A percentile compares a stretch with the other conserved stretches of the same genome.
Conservation (phyloP, 2,797 vertebrate species). For the Neostethus bicornis region DNA sequence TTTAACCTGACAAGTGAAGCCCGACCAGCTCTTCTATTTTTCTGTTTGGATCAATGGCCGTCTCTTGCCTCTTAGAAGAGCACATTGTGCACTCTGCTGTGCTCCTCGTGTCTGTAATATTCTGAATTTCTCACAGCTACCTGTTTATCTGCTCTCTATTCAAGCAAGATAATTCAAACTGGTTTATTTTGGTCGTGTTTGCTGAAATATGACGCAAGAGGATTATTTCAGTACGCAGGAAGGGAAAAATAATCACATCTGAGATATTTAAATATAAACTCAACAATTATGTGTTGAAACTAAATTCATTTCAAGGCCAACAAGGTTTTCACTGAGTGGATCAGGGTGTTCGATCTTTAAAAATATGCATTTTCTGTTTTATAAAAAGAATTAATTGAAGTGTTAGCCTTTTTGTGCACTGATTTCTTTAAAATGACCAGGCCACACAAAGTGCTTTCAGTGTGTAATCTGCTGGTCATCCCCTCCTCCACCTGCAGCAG, state of each 20-base stretch:
- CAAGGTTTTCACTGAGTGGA: background rate
- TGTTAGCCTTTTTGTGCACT: constrained; percentile 12
- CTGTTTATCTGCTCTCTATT: constrained; percentile 11
- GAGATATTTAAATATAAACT: background rate
- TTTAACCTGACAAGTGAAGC: constrained; percentile 56
- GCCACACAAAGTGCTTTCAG: constrained; percentile 19
- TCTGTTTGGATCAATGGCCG: constrained; percentile 52
- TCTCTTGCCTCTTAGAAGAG: constrained; percentile 40
- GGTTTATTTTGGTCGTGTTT: background rate
- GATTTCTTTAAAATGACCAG: constrained; percentile 29
- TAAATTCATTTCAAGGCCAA: too few relatives aligned
- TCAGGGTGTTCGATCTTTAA: constrained; percentile 28
- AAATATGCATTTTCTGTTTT: constrained; percentile 15
- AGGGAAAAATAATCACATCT: background rate
- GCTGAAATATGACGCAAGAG: background rate
- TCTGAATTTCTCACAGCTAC: constrained; percentile 31
- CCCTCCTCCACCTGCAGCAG: constrained; percentile 23
- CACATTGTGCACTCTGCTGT: constrained; percentile 38
- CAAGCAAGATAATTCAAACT: background rate
- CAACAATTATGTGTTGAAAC: too few relatives aligned
- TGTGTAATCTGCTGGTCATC: constrained; percentile 30
- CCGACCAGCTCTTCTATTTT: constrained; percentile 17
- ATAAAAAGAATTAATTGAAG: constrained; percentile 20
- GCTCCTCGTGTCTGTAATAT: constrained; percentile 27
- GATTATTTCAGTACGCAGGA: background rate